Conservation (phyloP, 2,888 invertebrate species). For the Rotaria socialis region DNA sequence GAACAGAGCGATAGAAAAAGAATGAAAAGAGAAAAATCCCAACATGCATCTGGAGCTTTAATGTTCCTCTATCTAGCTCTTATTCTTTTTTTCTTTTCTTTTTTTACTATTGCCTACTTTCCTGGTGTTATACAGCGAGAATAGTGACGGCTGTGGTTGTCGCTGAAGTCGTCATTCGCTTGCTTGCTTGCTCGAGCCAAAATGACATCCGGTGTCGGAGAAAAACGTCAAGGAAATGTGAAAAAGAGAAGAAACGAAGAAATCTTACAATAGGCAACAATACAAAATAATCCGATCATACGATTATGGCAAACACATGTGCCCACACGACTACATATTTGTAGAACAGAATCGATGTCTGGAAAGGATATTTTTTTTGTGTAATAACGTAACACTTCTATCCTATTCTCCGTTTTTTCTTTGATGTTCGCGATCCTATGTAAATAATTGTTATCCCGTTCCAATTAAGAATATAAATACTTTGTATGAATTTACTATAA, state of each 20-base stretch:
- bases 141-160: neutral
- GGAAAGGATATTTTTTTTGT: neutral
- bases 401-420: neutral
- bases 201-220: constrained; percentile 23
- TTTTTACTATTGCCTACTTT: neutral
- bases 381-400: neutral
- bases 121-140: neutral
- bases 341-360: neutral
- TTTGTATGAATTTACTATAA: too few species aligned
- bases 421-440: neutral
- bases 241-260: neutral
- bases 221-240: neutral
- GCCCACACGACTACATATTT: neutral
- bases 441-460: neutral
- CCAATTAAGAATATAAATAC: neutral
- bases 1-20: constrained; percentile 12
- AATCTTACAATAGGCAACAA: neutral
- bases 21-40: constrained; percentile 2
- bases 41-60: neutral
- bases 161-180: neutral
- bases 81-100: neutral
- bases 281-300: neutral
- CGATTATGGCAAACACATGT: neutral
- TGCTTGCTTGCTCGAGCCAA: neutral
- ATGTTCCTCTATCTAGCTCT: neutral